phyloP scores from a whole-genome alignment of 2,113 vertebrate species.

The Psettodes erumei region DNA sequence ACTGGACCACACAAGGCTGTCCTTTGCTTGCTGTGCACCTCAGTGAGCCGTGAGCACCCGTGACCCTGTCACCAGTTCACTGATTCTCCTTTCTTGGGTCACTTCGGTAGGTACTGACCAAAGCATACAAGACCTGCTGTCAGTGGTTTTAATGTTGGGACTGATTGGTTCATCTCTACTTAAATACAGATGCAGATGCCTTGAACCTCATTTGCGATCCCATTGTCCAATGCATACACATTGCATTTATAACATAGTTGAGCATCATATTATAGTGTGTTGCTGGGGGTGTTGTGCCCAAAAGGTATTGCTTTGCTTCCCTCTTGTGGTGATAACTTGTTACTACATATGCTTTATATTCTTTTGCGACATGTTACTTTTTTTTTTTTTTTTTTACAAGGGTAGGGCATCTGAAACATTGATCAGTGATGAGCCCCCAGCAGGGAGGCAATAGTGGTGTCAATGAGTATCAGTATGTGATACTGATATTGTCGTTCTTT shows the following conservation, averaged over 20 bases:
- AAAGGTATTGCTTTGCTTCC: constrained; percentile 23
- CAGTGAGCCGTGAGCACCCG: no score
- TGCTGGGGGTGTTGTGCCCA: not conserved
- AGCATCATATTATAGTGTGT: not conserved
- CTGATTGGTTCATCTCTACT: no score
- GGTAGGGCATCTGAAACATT: not conserved
- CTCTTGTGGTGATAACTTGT: constrained; percentile 37
- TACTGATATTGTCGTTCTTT: not conserved
- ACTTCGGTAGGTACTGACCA: no score
- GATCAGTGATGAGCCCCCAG: not conserved
- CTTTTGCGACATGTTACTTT: no score
- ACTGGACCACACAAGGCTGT: no score
- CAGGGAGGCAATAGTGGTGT: not conserved
- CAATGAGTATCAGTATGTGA: not conserved
- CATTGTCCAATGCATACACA: not conserved
- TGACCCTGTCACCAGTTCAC: no score
- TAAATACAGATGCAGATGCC: not conserved
- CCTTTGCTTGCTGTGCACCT: no score
- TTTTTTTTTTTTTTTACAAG: not conserved
- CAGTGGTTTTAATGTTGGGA: no score
- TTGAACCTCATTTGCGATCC: not conserved
- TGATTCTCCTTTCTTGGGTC: no score
- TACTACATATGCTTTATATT: not conserved
- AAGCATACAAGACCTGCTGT: no score
- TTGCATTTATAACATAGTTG: not conserved